Conservation (phyloP, 2,797 vertebrate species). For the Gambusia yucatana region DNA sequence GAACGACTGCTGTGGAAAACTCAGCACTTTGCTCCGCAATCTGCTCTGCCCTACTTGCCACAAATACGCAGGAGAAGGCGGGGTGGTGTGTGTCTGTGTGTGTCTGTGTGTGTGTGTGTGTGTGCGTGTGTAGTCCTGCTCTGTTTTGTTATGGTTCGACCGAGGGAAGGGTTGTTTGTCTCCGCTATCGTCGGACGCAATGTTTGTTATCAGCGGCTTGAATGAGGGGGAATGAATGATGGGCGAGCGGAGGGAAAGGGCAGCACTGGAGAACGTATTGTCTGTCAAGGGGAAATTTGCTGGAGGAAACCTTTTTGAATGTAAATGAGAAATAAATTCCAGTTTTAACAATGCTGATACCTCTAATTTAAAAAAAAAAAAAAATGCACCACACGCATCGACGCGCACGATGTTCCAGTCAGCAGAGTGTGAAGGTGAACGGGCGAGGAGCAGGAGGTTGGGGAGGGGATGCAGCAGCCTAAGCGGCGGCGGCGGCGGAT, state of each 20-base stretch:
- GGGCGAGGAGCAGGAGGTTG: slow-evolving; percentile 25
- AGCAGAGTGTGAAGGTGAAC: slow-evolving; percentile 73
- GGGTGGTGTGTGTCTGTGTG: neutral
- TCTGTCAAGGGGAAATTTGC: slow-evolving; percentile 38
- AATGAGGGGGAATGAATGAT: slow-evolving; percentile 51
- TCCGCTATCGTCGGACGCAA: slow-evolving; percentile 53
- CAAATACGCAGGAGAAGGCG: slow-evolving; percentile 50
- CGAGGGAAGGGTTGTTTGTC: slow-evolving; percentile 38
- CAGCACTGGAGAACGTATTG: slow-evolving; percentile 48
- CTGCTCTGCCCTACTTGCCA: slow-evolving; percentile 76
- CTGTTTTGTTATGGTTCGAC: slow-evolving; percentile 57
- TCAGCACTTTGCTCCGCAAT: slow-evolving; percentile 75
- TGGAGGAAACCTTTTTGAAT: slow-evolving; percentile 30
- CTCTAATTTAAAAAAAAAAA: slow-evolving; percentile 13
- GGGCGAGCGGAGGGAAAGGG: slow-evolving; percentile 10
- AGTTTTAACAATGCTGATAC: slow-evolving; percentile 43
- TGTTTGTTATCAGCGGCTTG: slow-evolving; percentile 32
- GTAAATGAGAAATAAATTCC: slow-evolving; percentile 43
- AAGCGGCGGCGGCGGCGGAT: slow-evolving; percentile 60
- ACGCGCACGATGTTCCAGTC: slow-evolving; percentile 31
- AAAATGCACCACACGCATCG: slow-evolving; percentile 1
- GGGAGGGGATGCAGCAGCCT: slow-evolving; percentile 56
- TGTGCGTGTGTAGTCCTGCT: slow-evolving; percentile 34
- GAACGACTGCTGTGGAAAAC: slow-evolving; percentile 70
- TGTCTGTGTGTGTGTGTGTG: neutral